Conservation (phyloP, 2,113 vertebrate species). For the Thymallus thymallus region DNA sequence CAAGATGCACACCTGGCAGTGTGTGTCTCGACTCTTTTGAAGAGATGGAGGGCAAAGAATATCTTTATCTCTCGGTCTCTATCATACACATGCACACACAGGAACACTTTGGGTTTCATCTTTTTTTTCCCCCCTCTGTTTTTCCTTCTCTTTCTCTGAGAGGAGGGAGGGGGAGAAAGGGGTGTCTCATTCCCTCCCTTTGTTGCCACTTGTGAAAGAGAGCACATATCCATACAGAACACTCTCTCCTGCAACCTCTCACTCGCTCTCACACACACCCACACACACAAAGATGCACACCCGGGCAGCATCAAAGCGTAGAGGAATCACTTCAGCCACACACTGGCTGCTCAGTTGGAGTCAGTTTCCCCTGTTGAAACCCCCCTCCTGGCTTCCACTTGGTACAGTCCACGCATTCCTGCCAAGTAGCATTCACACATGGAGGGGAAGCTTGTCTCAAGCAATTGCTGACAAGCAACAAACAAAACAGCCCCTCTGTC, state of each 20-base stretch:
- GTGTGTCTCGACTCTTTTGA: too few relatives aligned
- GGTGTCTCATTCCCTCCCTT: conserved; percentile 69
- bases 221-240: conserved; percentile 67
- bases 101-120: conserved; percentile 73
- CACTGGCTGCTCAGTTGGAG: conserved; percentile 63
- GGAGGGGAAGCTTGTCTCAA: conserved; percentile 88
- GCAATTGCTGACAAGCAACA: conserved; percentile 97
- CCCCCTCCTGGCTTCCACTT: conserved; percentile 81
- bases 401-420: conserved; percentile 91
- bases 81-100: conserved; percentile 25
- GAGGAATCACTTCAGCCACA: conserved; percentile 72
- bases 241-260: conserved; percentile 54
- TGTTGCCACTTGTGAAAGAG: conserved; percentile 65
- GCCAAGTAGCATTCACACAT: conserved; percentile 96
- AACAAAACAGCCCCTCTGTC: conserved; percentile 79
- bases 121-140: conserved; percentile 58
- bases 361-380: conserved; percentile 64
- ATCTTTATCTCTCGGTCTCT: too few relatives aligned
- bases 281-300: conserved; percentile 43
- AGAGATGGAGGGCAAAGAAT: too few relatives aligned
- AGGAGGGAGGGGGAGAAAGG: conserved; percentile 28
- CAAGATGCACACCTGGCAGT: not conserved
- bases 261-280: conserved; percentile 59
- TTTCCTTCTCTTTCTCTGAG: conserved; percentile 65
- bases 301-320: conserved; percentile 69